phyloP scores from a whole-genome alignment of 2,888 invertebrate species.

The Uloborus plumipes region DNA sequence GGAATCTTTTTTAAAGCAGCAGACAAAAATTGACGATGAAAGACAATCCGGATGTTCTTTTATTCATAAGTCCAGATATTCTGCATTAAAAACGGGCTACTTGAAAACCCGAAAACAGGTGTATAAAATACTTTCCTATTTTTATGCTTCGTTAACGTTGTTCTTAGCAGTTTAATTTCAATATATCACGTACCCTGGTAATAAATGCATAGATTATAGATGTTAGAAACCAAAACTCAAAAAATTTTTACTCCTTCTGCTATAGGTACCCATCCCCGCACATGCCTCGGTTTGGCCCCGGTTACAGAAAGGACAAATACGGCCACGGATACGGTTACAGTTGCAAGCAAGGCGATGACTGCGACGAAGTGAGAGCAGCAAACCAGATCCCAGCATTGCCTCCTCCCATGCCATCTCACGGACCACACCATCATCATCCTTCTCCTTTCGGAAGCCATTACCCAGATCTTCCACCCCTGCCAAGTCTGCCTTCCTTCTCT shows the following conservation, averaged over 20 bases:
- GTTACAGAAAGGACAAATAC: conserved; percentile 60
- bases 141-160: too few species aligned
- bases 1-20: too few species aligned
- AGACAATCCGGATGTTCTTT: too few species aligned
- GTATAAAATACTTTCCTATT: too few species aligned
- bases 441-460: conserved; percentile 26
- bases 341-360: conserved; percentile 61
- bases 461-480: conserved; percentile 20
- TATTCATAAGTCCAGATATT: too few species aligned
- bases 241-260: neutral
- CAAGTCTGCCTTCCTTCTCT: conserved; percentile 17
- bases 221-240: too few species aligned
- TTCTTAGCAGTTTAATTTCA: too few species aligned
- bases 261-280: conserved; percentile 42
- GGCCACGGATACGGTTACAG: conserved; percentile 63
- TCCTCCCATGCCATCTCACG: conserved; percentile 9
- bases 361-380: conserved; percentile 53
- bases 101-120: too few species aligned
- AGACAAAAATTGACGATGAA: too few species aligned
- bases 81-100: too few species aligned
- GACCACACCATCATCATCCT: neutral
- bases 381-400: conserved; percentile 37
- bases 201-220: too few species aligned
- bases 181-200: too few species aligned
- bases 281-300: conserved; percentile 45